Base-by-base conservation (phyloP, 2,113 vertebrate genomes). In the Chroicocephalus ridibundus region DNA sequence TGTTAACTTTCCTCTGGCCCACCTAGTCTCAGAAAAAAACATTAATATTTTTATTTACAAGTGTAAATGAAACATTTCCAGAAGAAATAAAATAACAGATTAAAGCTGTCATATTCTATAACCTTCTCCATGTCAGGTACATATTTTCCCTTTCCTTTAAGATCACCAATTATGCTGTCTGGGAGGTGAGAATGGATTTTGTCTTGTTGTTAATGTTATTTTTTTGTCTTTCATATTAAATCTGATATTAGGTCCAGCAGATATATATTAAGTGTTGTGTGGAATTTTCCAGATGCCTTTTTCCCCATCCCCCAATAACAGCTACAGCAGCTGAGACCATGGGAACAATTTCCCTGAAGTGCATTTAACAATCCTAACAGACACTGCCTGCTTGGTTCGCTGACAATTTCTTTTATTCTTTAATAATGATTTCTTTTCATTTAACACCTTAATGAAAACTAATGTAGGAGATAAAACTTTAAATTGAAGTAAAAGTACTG, bases 401-500 rank as follows among this genome's bases (percentile, higher is more conserved):
- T 93, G 82, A 94, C 82, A 94, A 69, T 70, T 96, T 97, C 83
- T 90, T 77, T 83, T 89, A 70, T 88, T 85, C 80, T 91, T 96
- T 93, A 93, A 95, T 96, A 94, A 96, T 58, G 29, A 87, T 96
- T 98, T 97, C 51, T 95, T 93, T 95, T 96, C 87, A 96, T 93
- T 97, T 97, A 94, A 84, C 40, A 90, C 86, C 93, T 97, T 97
- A 96, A 96, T 97, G 92, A 94, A 97, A 98, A 94, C 88, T 94
- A 96, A 97, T 89, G 69, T 78, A 94, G 70, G 68, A 95, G 47
- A 96, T 97, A 96, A 97, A 95, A 86, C 15, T 92, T 89, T 34
- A 86, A 97, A 94, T 71, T 94, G 46, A 31, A 60, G 26, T 77
- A 92, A 62, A 82, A 96, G 26, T 78, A 47, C 47, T 91, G 75